Evolutionary conservation across 2,113 vertebrate genomes (phyloP).

Genomic region (Charadrius vociferus): DNA sequence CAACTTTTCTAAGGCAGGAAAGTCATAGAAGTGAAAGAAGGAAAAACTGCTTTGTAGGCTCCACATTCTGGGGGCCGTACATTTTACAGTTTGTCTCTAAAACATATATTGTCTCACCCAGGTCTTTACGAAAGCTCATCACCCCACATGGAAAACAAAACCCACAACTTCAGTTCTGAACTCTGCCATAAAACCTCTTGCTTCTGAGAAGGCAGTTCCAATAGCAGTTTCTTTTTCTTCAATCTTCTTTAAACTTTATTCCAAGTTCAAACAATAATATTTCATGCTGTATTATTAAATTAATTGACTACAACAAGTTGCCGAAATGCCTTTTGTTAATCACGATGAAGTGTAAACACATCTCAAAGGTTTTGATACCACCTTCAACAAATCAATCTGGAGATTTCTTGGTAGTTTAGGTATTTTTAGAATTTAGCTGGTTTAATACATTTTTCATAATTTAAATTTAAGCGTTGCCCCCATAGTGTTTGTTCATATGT

Average conservation of each 20-base stretch:
- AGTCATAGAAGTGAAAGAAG: not conserved
- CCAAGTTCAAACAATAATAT: not conserved
- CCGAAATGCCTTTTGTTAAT: not conserved
- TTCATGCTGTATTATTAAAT: not conserved
- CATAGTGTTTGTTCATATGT: not conserved
- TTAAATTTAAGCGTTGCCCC: not conserved
- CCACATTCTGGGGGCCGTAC: not conserved
- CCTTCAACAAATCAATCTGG: not conserved
- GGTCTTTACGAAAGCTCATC: not conserved
- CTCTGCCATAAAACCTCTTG: not conserved
- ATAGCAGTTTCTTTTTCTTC: not conserved
- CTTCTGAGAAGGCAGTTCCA: not conserved
- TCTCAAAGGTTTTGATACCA: not conserved
- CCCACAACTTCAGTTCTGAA: not conserved
- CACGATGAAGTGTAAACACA: not conserved
- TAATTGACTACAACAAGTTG: not conserved
- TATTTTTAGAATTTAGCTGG: not conserved
- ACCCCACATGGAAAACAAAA: not conserved
- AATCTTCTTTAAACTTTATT: not conserved
- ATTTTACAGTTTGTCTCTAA: not conserved
- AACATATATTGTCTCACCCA: not conserved
- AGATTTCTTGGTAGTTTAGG: not conserved
- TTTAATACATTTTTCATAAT: not conserved
- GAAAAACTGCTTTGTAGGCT: not conserved
- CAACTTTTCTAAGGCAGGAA: not conserved